phyloP scores from a whole-genome alignment of 1,140 invertebrate genomes.

The Chlorops oryzae region DNA sequence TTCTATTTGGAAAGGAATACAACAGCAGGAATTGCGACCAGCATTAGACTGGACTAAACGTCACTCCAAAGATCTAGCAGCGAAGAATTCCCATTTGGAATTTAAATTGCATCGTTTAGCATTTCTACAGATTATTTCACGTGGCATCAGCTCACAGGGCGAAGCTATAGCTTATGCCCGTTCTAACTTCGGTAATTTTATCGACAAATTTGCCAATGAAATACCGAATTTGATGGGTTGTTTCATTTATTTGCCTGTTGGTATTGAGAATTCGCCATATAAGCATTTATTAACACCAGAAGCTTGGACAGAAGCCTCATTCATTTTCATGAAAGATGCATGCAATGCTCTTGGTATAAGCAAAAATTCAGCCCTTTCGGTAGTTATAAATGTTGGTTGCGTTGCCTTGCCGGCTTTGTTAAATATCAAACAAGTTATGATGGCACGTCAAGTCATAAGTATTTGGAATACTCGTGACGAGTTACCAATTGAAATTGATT shows the following conservation, averaged over 20 bases:
- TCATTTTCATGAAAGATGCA: constrained; percentile 88
- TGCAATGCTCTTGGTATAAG: constrained; percentile 84
- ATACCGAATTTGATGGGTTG: constrained; percentile 86
- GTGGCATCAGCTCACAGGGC: constrained; percentile 33
- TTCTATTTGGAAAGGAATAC: constrained; percentile 74
- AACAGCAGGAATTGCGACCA: constrained; percentile 67
- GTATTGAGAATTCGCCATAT: constrained; percentile 76
- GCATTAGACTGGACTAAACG: constrained; percentile 70
- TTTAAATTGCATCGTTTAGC: constrained; percentile 73
- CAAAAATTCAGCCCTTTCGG: constrained; percentile 65
- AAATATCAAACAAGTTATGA: constrained; percentile 89
- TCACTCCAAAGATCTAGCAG: constrained; percentile 57
- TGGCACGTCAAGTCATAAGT: constrained; percentile 85
- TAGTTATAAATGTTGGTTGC: constrained; percentile 82
- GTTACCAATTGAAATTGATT: constrained; percentile 89
- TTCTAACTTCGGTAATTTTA: constrained; percentile 76
- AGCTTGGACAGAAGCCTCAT: constrained; percentile 77
- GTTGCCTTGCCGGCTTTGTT: constrained; percentile 87
- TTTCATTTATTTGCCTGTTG: constrained; percentile 72
- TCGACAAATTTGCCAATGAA: constrained; percentile 74
- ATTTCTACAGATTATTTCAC: constrained; percentile 48
- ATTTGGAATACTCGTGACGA: constrained; percentile 96
- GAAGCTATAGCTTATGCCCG: constrained; percentile 81
- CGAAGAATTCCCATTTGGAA: constrained; percentile 71
- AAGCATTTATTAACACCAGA: constrained; percentile 68